A percentile compares a stretch with the other conserved stretches of the same genome.
Conservation (phyloP, 2,797 vertebrate genomes). For the Lindbergichthys nudifrons region DNA sequence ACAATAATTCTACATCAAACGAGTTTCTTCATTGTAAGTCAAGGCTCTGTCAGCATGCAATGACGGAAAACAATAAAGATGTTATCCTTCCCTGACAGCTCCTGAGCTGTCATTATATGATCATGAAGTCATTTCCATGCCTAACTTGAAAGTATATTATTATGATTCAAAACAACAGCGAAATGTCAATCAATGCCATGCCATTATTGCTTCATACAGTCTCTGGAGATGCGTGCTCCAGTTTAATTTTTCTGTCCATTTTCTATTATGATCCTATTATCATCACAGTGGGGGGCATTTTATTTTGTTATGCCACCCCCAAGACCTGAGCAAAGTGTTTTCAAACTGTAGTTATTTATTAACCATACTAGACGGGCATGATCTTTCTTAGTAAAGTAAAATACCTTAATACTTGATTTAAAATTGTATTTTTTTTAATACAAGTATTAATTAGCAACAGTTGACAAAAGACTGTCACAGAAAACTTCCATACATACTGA, state of each 20-base stretch:
- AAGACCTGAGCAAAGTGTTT: conserved; percentile 27
- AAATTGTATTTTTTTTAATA: background rate
- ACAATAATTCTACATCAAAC: conserved; percentile 59
- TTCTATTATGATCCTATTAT: conserved; percentile 66
- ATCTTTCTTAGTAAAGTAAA: background rate
- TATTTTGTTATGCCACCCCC: conserved; percentile 7
- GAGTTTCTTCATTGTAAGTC: conserved; percentile 56
- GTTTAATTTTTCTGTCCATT: conserved; percentile 50
- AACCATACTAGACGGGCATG: background rate
- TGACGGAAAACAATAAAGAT: conserved; percentile 82
- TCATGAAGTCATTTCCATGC: conserved; percentile 80
- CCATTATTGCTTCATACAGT: conserved; percentile 71
- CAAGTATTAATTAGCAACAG: background rate
- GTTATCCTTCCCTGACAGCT: conserved; percentile 77
- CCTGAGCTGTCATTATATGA: conserved; percentile 79
- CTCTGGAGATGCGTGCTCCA: conserved; percentile 56
- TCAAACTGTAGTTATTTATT: conserved; percentile 8
- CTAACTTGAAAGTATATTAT: conserved; percentile 81
- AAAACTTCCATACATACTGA: too few species aligned
- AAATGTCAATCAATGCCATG: conserved; percentile 79
- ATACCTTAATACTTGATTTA: background rate
- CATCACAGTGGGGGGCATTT: conserved; percentile 42
- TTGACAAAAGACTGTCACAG: background rate
- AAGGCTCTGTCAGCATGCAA: conserved; percentile 74
- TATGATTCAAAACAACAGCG: conserved; percentile 79